Evolutionary conservation across 2,797 vertebrate genomes (phyloP).

Genomic region (Aeoliscus strigatus): DNA sequence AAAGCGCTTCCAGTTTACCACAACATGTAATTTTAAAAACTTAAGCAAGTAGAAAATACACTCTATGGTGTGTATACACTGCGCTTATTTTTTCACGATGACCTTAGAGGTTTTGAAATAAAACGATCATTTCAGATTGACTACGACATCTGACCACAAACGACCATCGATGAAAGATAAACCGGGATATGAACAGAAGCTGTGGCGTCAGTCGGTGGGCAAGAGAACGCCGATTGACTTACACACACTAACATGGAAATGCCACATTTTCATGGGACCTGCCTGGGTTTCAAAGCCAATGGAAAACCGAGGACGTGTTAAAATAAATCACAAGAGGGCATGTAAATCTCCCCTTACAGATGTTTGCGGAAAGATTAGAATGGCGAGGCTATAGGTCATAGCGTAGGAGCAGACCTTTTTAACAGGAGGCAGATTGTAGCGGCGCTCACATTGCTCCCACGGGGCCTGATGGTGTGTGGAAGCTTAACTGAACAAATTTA

Average conservation of each 20-base stretch:
- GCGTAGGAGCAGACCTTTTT: slow-evolving; percentile 70
- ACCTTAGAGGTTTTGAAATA: background rate
- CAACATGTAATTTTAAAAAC: too few species aligned
- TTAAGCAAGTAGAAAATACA: too few species aligned
- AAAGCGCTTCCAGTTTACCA: too few species aligned
- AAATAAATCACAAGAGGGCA: slow-evolving; percentile 62
- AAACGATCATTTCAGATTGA: slow-evolving; percentile 6
- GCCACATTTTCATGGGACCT: slow-evolving; percentile 37
- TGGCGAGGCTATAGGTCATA: slow-evolving; percentile 68
- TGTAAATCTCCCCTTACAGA: slow-evolving; percentile 65
- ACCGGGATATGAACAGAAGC: slow-evolving; percentile 15
- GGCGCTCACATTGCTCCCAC: slow-evolving; percentile 72
- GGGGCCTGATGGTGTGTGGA: slow-evolving; percentile 73
- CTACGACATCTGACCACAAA: slow-evolving; percentile 6
- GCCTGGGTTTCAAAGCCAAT: slow-evolving; percentile 41
- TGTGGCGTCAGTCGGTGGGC: slow-evolving; percentile 8
- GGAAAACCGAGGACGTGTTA: slow-evolving; percentile 53
- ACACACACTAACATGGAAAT: slow-evolving; percentile 28
- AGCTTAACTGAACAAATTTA: slow-evolving; percentile 82
- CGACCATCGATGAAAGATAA: slow-evolving; percentile 8
- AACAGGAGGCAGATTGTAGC: slow-evolving; percentile 84
- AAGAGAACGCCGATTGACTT: slow-evolving; percentile 6
- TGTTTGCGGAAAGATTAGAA: slow-evolving; percentile 74
- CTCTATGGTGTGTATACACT: too few species aligned
- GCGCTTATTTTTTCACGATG: too few species aligned